phyloP scores from a whole-genome alignment of 2,888 invertebrate species.

The Pseudoips prasinana region DNA sequence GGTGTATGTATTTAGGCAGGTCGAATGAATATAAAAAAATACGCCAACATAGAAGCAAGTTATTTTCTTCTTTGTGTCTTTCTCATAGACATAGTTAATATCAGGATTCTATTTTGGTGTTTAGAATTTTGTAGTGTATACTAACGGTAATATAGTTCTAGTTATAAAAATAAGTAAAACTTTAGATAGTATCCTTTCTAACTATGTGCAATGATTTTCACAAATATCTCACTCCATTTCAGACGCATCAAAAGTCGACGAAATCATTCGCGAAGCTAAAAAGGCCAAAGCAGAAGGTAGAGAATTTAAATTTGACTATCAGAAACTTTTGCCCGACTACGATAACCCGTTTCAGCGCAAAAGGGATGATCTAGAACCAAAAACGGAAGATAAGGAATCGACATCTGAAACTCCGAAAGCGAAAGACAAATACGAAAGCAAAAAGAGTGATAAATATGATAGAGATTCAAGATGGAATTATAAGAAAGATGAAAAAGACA shows the following conservation, averaged over 20 bases:
- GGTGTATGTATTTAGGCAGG: no score
- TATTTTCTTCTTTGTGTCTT: no score
- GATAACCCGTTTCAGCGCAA: constrained; percentile 74
- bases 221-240: constrained; percentile 4
- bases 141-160: no score
- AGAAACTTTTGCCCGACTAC: constrained; percentile 66
- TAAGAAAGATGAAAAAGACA: constrained; percentile 28
- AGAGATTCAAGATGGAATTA: constrained; percentile 26
- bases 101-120: no score
- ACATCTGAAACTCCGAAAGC: constrained; percentile 3
- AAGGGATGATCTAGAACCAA: constrained; percentile 38
- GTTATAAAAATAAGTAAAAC: no score
- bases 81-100: no score
- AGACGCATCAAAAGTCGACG: constrained; percentile 69
- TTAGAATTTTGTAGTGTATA: no score
- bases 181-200: no score
- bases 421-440: constrained; percentile 20
- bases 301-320: constrained; percentile 70
- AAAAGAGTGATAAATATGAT: constrained; percentile 32
- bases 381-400: constrained; percentile 12
- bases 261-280: constrained; percentile 69
- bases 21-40: no score
- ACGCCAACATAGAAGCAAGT: no score
- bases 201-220: no score
- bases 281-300: constrained; percentile 66